Evolutionary conservation across 2,797 vertebrate species (phyloP), one percentile per base, ranked within the genome.

Genomic region (Forpus xanthops): DNA sequence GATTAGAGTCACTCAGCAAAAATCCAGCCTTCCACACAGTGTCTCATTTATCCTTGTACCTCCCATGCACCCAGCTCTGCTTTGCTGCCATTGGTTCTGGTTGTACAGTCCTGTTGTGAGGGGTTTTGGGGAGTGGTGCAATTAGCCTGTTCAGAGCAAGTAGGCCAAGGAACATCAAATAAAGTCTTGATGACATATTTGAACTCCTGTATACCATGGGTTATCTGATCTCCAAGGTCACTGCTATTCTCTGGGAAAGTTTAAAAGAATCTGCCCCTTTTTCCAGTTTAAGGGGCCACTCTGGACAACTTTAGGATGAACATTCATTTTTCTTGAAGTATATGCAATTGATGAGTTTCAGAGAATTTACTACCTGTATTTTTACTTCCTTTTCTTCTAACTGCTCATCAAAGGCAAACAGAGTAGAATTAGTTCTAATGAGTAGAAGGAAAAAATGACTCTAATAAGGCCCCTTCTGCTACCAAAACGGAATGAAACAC

Each of bases 121-220:
- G 0, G 20, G 21, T 19, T 70, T 20, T 15, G 11, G 35, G 41
- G n/a, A n/a, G 30, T 18, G 18, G 55, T 65, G 45, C 76, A 94
- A 66, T 95, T 77, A 95, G 56, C 33, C 27, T 33, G 56, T 77
- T 71, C 72, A 83, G 85, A 96, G 66, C 85, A 93, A 78, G 68
- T 42, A 89, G 93, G 90, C 85, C 85, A 94, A 95, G 92, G 94
- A 96, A 96, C 87, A 93, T 85, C 11, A 17, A 97, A 97, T 96
- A 97, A 96, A 96, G 95, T 96, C 93, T 95, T 94, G 96, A 96
- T 97, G 96, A 97, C 96, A 97, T 97, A 88, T 96, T 94, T 97
- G 93, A 96, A 94, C 95, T 96, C 93, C 80, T 92, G 86, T 81
- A 91, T 96, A 95, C 86, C 83, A 79, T 84, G 86, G 95, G 96